phyloP scores from a whole-genome alignment of 2,888 invertebrate species.

The Pristionchus entomophagus region DNA sequence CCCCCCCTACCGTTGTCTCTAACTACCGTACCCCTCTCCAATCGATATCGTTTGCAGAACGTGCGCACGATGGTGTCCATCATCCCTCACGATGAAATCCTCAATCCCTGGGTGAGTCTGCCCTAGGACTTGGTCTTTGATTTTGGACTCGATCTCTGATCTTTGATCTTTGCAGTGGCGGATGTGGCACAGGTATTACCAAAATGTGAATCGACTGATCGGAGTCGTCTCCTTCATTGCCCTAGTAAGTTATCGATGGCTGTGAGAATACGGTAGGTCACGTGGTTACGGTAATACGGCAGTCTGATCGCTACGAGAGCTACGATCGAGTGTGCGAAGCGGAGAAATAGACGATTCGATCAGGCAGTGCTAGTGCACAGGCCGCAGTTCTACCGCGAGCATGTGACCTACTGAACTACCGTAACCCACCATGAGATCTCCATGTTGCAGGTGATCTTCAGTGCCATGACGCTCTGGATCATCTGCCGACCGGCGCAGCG shows the following conservation, averaged over 20 bases:
- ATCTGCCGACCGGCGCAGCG: not conserved
- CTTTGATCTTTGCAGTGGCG: not conserved
- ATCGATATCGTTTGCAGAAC: not conserved
- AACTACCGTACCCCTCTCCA: no score
- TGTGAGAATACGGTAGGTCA: no score
- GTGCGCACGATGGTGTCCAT: not conserved
- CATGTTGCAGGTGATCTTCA: not conserved
- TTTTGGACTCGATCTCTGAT: not conserved
- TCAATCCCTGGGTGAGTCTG: conserved; percentile 6
- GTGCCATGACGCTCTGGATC: not conserved
- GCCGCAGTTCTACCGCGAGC: no score
- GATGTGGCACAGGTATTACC: not conserved
- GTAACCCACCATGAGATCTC: not conserved
- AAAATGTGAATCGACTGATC: not conserved
- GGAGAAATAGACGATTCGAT: no score
- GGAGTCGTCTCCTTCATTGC: not conserved
- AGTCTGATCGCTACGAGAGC: no score
- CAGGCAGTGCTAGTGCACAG: no score
- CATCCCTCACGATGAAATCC: conserved; percentile 13
- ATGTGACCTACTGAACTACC: not conserved
- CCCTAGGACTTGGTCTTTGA: no score
- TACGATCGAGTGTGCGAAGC: no score
- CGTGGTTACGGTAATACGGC: no score
- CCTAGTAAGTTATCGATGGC: not conserved
- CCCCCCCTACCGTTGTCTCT: not conserved